Base-by-base conservation (phyloP, 2,113 vertebrate species). In the Psilopogon haemacephalus region DNA sequence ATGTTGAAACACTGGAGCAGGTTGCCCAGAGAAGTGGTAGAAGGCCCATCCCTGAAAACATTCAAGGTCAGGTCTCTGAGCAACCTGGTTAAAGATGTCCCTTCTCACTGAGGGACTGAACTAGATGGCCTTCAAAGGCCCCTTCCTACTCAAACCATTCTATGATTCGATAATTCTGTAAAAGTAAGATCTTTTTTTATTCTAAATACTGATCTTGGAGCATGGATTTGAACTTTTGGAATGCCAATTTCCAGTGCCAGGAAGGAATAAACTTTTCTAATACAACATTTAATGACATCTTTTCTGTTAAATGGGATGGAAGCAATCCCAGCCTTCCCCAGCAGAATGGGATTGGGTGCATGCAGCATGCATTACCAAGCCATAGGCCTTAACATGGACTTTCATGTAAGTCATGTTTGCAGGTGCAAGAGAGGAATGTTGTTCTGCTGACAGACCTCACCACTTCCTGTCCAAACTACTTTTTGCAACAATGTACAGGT, bases 341-440 rank as follows among this genome's bases (percentile, higher is more conserved):
- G 32, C 33, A 77, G 40, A 80, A 28, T 4, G 59, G 11, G 32
- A 37, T 83, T 68, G 75, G n/a, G 18, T 3, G 9, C 11, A 0
- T 24, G 42, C 58, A 42, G 54, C 0, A 0, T 46, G 33, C 7
- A 1, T 65, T 54, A 28, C 15, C 5, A 16, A 86, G 68, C 42
- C 1, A 0, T 24, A 24, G 56, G 46, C 42, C 0, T 0, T 52
- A 27, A 28, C 23, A 9, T 0, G 0, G 46, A 23, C 52, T 73
- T 59, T 64, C 76, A 13, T 7, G 1, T 52, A 1, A 44, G 32
- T 70, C 68, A 15, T 48, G 18, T 64, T 77, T 69, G 20, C n/a
- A 48, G 33, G n/a, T 69, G 70, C 26, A 65, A 78, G 80, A 48
- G n/a, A 8, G 40, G 19, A 75, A 50, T 40, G 35, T 24, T 92